These are phyloP conservation scores for Zosterops hypoxanthus DNA, from an alignment of 2,113 vertebrate genomes.

Conservation along the genomic window DNA sequence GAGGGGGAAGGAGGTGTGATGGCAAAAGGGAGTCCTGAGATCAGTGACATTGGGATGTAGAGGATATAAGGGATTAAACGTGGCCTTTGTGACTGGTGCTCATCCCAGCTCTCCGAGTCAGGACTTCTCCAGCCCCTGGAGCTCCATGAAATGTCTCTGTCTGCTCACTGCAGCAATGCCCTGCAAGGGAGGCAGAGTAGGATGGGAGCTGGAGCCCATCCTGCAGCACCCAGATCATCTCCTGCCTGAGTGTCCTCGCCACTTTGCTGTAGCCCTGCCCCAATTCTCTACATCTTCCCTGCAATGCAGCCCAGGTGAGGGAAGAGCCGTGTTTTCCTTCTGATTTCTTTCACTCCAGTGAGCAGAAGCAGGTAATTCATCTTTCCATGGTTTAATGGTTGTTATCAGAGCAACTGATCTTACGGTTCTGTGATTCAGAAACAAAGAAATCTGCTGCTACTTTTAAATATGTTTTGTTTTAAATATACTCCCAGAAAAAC, in stretches of 20 bases:
- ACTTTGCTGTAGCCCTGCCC: not conserved
- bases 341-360: not conserved
- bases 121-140: not conserved
- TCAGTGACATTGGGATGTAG: not conserved
- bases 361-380: not conserved
- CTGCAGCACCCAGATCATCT: not conserved
- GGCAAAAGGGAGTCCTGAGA: not conserved
- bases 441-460: not conserved
- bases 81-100: not conserved
- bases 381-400: not conserved
- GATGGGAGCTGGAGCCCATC: not conserved
- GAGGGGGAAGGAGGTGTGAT: not conserved
- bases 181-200: not conserved
- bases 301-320: accelerated
- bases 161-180: not conserved
- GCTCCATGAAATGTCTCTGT: accelerated
- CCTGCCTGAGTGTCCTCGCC: not conserved
- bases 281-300: not conserved
- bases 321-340: accelerated
- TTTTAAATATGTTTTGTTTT: not conserved
- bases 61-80: not conserved
- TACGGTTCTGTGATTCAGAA: not conserved
- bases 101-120: not conserved
- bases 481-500: not conserved
- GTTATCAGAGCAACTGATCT: not conserved